Base-by-base conservation (phyloP, 2,113 vertebrate genomes). In the Prionailurus bengalensis region DNA sequence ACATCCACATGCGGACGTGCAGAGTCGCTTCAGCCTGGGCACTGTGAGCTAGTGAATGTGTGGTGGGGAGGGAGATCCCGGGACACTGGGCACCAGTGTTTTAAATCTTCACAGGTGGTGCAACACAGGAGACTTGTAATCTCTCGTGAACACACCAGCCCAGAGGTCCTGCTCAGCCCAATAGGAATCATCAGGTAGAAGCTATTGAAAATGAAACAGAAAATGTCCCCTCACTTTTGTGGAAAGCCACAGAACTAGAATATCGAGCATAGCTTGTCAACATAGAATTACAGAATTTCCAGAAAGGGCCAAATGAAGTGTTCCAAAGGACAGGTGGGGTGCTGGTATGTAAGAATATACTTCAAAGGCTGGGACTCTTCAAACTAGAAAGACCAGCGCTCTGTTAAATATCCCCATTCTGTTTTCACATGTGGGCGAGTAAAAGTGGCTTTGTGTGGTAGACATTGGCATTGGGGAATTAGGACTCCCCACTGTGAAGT, bases 1-100 rank as follows among this genome's bases (percentile, higher is more conserved):
- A 31, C 6, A 0, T 17, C 27, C 45, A 27, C 8, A 0, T 5
- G 4, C 15, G 3, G 6, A 3, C 9, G 1, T 23, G 4, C 36
- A 63, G 58, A 55, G 17, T 36, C 39, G 2, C 84, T 66, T 27
- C 45, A 11, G 79, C 27, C 25, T 39, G 14, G 65, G 39, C 86
- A 53, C 65, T n/a, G 2, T 19, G 48, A 79, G n/a, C 65, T 53
- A 36, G 12, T 53, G 21, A n/a, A 45, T 48, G 74, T 63, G 42
- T 19, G 10, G 58, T 61, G 25, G 55, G 71, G 53, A 0, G 12
- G 0, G 1, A 3, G 12, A 33, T 68, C 15, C 42, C 11, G 14
- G 27, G n/a, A 70, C 17, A 25, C 0, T 21, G 17, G 5, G 11
- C 51, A 11, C 73, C 81, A 1, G 1, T 53, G 58, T 86, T 42